These are phyloP conservation scores for Pardosa pseudoannulata DNA, from an alignment of 2,888 invertebrate species.

Conservation along the genomic window DNA sequence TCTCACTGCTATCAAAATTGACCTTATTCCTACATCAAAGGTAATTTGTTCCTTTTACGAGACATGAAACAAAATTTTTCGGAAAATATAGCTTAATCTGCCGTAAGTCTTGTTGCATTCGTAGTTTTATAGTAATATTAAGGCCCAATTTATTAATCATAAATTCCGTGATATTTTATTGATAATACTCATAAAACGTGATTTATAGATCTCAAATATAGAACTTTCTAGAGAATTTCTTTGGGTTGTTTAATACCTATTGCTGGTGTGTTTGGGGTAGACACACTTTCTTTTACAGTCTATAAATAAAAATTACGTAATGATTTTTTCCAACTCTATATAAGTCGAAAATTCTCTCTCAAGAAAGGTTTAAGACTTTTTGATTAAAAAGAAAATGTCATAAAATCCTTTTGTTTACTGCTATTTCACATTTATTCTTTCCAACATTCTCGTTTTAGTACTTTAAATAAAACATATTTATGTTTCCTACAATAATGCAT, in stretches of 20 bases:
- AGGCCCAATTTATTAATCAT: constrained; percentile 66
- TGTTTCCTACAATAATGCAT: too few species aligned
- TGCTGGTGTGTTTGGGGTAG: background rate
- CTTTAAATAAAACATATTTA: too few species aligned
- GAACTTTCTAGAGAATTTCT: constrained; percentile 29
- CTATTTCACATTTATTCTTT: too few species aligned
- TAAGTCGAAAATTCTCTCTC: too few species aligned
- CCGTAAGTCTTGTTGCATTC: constrained; percentile 39
- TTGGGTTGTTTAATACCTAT: background rate
- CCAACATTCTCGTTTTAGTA: too few species aligned
- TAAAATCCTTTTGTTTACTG: too few species aligned
- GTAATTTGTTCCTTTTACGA: constrained; percentile 58
- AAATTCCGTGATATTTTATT: constrained; percentile 66
- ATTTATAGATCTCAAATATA: constrained; percentile 38
- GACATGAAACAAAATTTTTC: constrained; percentile 53
- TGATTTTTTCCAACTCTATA: too few species aligned
- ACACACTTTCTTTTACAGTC: too few species aligned
- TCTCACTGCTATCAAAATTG: constrained; percentile 4
- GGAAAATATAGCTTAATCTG: constrained; percentile 57
- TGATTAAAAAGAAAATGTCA: too few species aligned
- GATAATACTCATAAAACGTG: constrained; percentile 61
- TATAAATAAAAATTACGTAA: too few species aligned
- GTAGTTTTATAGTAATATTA: constrained; percentile 67
- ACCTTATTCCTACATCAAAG: constrained; percentile 28
- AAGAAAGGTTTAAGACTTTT: too few species aligned